Evolutionary conservation across 2,797 vertebrate species (phyloP), one percentile per base, ranked within the genome.

Genomic region (Clarias platycephalus): DNA sequence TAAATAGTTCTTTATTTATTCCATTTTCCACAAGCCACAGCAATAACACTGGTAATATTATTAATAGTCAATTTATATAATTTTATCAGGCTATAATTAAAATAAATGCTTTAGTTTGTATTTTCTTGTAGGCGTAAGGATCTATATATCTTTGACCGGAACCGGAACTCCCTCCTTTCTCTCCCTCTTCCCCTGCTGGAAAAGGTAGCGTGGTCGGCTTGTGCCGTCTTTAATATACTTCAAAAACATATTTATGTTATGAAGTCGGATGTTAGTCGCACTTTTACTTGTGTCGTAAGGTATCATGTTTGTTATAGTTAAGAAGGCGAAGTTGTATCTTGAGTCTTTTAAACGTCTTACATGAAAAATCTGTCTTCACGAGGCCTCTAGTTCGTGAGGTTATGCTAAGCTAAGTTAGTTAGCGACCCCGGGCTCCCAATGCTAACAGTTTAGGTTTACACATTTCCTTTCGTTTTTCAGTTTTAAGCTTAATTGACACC

Each of bases 151-250:
- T 84, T 60, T 62, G 40, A 24, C 37, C 84, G 92, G 94, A 89
- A 92, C 79, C 88, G 91, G 82, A 90, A 71, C 94, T 94, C 92
- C 90, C 93, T 85, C 87, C 91, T 95, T 92, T 91, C 91, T 71
- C 74, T 87, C 92, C 91, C 95, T 94, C 90, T 95, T 94, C 92
- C 92, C 91, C 88, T 89, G 93, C 91, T 90, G 90, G 90, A 90
- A 80, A 94, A 95, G 95, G 95, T 95, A 96, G 94, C 95, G 95
- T 95, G 95, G 91, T 95, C 92, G 82, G 6, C 5, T 87, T 90
- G 80, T 20, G 90, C 78, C 83, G 75, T 15, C 3, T 2, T 64
- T 82, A 1, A 22, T 60, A 26, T 55, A 13, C 1, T 18, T 12
- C 0, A 71, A 53, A 84, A 63, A 31, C 53, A 9, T 4, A 2